These are phyloP conservation scores for Drosophila ironensis DNA, from an alignment of 1,140 invertebrate genomes.

Conservation along the genomic window DNA sequence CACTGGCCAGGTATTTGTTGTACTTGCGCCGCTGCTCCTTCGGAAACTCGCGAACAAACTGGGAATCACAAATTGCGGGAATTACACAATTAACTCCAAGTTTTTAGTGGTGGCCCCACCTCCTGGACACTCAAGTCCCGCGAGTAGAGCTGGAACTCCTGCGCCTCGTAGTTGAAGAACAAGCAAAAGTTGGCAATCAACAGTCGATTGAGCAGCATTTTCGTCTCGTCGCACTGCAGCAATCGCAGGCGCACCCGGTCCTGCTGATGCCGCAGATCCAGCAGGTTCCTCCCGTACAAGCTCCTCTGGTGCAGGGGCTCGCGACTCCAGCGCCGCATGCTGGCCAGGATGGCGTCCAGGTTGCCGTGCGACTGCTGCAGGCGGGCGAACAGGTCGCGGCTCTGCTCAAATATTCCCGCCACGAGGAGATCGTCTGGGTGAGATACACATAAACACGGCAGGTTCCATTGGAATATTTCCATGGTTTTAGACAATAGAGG, in stretches of 20 bases:
- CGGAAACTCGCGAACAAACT: constrained; percentile 73
- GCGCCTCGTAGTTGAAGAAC: constrained; percentile 82
- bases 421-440: constrained; percentile 54
- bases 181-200: constrained; percentile 85
- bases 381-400: constrained; percentile 83
- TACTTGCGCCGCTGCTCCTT: constrained; percentile 63
- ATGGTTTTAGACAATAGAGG: too few relatives aligned
- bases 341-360: constrained; percentile 71
- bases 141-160: constrained; percentile 64
- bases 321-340: constrained; percentile 85
- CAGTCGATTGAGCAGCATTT: constrained; percentile 84
- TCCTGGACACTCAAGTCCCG: constrained; percentile 65
- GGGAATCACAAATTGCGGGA: not conserved
- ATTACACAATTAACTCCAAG: not conserved
- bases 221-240: constrained; percentile 83
- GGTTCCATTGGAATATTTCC: constrained; percentile 47
- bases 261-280: constrained; percentile 84
- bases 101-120: constrained; percentile 45
- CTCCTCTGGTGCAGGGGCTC: constrained; percentile 84
- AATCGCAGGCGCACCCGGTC: constrained; percentile 79
- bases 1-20: constrained; percentile 61
- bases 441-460: not conserved
- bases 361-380: constrained; percentile 85
- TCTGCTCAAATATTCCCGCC: constrained; percentile 57
- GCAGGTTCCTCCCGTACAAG: constrained; percentile 84